These are phyloP conservation scores for Ophonus ardosiacus DNA, from an alignment of 2,888 invertebrate species.

Conservation along the genomic window DNA sequence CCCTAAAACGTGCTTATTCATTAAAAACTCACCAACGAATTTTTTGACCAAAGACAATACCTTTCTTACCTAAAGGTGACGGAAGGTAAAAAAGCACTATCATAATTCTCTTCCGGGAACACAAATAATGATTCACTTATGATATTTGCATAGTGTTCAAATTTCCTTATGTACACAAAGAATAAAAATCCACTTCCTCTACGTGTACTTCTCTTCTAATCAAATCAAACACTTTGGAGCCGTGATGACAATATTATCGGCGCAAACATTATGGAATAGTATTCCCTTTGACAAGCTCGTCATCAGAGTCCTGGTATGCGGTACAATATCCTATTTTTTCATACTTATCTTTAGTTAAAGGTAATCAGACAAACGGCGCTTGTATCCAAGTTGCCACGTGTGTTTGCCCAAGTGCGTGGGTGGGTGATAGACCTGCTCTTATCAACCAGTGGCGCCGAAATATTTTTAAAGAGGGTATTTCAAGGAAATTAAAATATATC, in stretches of 20 bases:
- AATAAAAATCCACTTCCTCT: conserved; percentile 37
- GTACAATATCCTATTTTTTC: conserved; percentile 32
- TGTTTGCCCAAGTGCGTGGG: conserved; percentile 54
- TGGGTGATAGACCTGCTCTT: conserved; percentile 38
- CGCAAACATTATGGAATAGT: conserved; percentile 28
- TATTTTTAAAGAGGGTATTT: neutral
- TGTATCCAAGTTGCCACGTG: conserved; percentile 51
- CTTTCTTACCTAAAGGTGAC: too few species aligned
- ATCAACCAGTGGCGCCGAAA: neutral
- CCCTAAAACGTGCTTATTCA: too few species aligned
- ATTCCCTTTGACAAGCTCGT: conserved; percentile 29
- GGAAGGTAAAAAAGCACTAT: neutral
- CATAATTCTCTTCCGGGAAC: neutral
- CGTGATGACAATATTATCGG: conserved; percentile 2
- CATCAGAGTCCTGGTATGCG: neutral
- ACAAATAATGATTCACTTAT: conserved; percentile 12
- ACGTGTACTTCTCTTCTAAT: neutral
- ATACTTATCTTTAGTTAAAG: conserved; percentile 6
- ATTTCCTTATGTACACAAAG: conserved; percentile 28
- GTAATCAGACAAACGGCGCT: conserved; percentile 33
- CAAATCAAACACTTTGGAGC: neutral
- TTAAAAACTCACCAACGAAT: too few species aligned
- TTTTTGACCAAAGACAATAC: too few species aligned
- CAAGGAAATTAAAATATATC: neutral
- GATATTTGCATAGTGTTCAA: neutral